Base-by-base conservation (phyloP, 2,113 vertebrate species). In the Leucosticte australis region DNA sequence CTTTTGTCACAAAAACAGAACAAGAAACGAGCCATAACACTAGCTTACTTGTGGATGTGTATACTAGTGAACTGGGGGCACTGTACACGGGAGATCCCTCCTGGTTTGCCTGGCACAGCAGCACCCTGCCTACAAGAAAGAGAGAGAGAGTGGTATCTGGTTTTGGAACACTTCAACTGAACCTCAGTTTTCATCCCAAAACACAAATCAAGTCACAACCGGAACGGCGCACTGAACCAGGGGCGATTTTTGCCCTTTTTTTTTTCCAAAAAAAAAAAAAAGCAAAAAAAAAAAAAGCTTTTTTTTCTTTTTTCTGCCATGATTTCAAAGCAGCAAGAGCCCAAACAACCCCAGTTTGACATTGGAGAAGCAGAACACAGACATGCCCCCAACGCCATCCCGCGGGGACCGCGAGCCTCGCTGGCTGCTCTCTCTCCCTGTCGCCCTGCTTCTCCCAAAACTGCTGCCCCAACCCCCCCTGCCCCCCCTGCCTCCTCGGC, bases 61-160 rank as follows among this genome's bases (percentile, higher is more conserved):
- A 98, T 98, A 98, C 98, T 98, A 98, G 98, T 97, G 98, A 98
- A 97, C 98, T 98, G 98, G 98, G 98, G 97, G 97, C 97, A 97
- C 97, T 98, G 97, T 98, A 98, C 97, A 98, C 97, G 97, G 98
- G 98, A 95, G 98, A 97, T 98, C 98, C 98, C 96, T 98, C 98
- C 97, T 98, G 98, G 97, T 98, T 98, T 96, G 98, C 97, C 97
- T 98, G 98, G 97, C 98, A 98, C 97, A 98, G 95, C 97, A 98
- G 97, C 97, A 98, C 98, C 97, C 98, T 98, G 97, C 98, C 98
- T 98, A 97, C 95, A 97, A 97, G 89, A 98, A 97, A 98, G 97
- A 98, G 96, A 97, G 78, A 97, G 79, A 96, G 95, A 94, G 96
- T 91, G 97, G 96, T 70, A 89, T 98, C 97, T 90, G 97, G 94